Percentiles rank a stretch among this genome's conserved stretches.
These are phyloP conservation scores for Anableps anableps DNA, from an alignment of 2,797 vertebrate genomes.

Conservation along the genomic window DNA sequence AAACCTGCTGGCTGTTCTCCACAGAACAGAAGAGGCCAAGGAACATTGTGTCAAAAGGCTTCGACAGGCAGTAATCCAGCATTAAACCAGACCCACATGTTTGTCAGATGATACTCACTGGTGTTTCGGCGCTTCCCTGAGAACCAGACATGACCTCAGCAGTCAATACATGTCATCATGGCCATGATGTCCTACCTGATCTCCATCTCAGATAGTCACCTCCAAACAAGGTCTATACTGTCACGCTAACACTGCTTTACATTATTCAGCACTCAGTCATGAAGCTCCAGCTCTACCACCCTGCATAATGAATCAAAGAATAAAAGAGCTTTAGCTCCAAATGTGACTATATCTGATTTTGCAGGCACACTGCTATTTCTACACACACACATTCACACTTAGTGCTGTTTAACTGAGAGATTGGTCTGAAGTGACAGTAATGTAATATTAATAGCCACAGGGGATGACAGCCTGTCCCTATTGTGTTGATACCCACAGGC, in stretches of 20 bases:
- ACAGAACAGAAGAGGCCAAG: constrained; percentile 36
- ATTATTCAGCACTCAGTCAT: constrained; percentile 69
- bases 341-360: constrained; percentile 58
- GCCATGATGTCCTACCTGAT: constrained; percentile 59
- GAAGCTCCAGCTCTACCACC: constrained; percentile 48
- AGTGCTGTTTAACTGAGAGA: constrained; percentile 69
- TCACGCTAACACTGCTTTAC: constrained; percentile 51
- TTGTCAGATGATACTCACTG: constrained; percentile 61
- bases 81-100: constrained; percentile 72
- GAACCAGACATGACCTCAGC: constrained; percentile 76
- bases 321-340: constrained; percentile 46
- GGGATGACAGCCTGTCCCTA: constrained; percentile 75
- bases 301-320: constrained; percentile 75
- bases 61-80: constrained; percentile 59
- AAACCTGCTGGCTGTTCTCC: constrained; percentile 8
- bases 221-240: constrained; percentile 41
- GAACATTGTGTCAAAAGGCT: constrained; percentile 37
- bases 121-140: constrained; percentile 35
- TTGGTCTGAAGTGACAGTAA: constrained; percentile 80
- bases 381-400: constrained; percentile 24
- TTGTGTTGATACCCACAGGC: constrained; percentile 77
- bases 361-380: constrained; percentile 20
- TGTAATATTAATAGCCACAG: constrained; percentile 81
- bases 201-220: constrained; percentile 61
- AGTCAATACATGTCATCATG: constrained; percentile 50